A percentile compares a stretch with the other conserved stretches of the same genome.
These are phyloP conservation scores for Dilophus febrilis DNA, from an alignment of 2,888 invertebrate species.

Conservation along the genomic window DNA sequence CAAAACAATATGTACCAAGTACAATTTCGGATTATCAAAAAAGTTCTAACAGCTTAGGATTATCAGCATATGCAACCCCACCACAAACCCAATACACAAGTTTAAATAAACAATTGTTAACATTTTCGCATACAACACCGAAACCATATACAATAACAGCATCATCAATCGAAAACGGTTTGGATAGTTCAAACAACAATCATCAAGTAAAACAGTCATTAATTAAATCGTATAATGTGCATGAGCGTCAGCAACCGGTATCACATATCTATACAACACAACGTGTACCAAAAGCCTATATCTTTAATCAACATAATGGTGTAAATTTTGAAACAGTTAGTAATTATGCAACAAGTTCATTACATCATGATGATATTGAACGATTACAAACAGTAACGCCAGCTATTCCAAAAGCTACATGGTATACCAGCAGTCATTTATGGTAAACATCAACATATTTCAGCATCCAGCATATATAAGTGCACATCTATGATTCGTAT, in stretches of 20 bases:
- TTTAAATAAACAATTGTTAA: slow-evolving; percentile 10
- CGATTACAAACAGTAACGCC: no score
- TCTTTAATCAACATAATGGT: slow-evolving; percentile 29
- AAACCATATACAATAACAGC: neutral
- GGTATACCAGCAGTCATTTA: no score
- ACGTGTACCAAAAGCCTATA: slow-evolving; percentile 23
- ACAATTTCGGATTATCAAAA: no score
- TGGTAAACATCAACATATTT: no score
- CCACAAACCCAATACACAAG: slow-evolving; percentile 3
- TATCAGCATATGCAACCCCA: neutral
- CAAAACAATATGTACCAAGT: slow-evolving; percentile 14
- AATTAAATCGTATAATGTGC: neutral
- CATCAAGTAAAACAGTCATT: neutral
- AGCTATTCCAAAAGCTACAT: no score
- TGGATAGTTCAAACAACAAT: neutral
- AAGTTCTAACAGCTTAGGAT: neutral
- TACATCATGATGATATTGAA: no score
- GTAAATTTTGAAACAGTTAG: slow-evolving; percentile 8
- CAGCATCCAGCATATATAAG: no score
- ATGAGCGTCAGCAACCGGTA: neutral
- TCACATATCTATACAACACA: neutral
- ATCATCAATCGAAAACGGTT: neutral
- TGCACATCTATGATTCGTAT: no score
- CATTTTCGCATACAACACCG: neutral
- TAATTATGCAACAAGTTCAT: no score